Evolutionary conservation across 64 coral and sea anemone species (phyloP).

Genomic region (Astreopora myriophthalma): DNA sequence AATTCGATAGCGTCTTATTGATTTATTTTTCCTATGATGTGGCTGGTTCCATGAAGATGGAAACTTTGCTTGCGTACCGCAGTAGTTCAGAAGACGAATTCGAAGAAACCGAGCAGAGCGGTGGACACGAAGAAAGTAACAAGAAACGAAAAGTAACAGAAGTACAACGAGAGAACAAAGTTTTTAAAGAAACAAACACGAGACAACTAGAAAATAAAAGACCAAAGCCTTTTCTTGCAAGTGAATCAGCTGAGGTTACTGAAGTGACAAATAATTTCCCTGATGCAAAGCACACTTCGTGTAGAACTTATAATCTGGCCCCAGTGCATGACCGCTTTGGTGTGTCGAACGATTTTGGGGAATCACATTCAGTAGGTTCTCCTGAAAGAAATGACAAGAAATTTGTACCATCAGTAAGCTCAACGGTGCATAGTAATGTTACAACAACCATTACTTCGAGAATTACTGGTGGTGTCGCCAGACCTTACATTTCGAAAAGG

Average conservation of each 20-base stretch:
- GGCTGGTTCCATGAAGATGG: background rate
- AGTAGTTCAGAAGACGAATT: constrained; percentile 16
- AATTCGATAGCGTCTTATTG: too few species aligned
- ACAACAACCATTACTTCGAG: background rate
- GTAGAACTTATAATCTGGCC: background rate
- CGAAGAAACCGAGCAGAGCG: background rate
- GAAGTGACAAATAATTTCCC: background rate
- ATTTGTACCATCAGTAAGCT: background rate
- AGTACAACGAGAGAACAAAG: background rate
- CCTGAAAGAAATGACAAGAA: background rate
- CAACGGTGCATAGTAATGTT: background rate
- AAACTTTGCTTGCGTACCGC: constrained; percentile 16
- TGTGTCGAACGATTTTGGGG: background rate
- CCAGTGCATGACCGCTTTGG: background rate
- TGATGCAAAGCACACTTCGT: background rate
- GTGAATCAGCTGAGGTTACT: background rate
- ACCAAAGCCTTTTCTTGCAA: background rate
- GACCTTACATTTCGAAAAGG: constrained; percentile 52
- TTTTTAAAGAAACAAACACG: background rate
- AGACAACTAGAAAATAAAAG: background rate
- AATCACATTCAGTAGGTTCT: background rate
- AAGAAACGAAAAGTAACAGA: background rate
- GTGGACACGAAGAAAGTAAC: background rate
- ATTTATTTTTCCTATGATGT: constrained; percentile 14
- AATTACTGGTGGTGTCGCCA: background rate